Base-by-base conservation (phyloP, 2,113 vertebrate genomes). In the Labrus mixtus region DNA sequence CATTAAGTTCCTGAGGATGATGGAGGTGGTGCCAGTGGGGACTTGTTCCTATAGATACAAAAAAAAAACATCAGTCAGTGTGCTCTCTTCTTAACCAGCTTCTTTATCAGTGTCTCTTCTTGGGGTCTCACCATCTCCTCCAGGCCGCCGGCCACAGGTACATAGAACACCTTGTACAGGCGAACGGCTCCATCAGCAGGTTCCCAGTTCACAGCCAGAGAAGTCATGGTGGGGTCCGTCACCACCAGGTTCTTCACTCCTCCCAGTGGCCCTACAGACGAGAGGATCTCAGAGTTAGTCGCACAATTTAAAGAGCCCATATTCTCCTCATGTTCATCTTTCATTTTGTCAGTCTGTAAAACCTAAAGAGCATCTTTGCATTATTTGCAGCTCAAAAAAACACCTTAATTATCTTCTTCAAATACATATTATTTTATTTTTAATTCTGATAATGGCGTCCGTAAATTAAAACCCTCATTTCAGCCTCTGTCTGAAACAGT, bases 131-230 rank as follows among this genome's bases (percentile, higher is more conserved):
- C 98, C 97, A 96, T 93, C 87, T 97, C 96, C 73, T 98, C 97
- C 8, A 83, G 81, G 22, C 95, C 96, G 11, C 96, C 96, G 8
- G 94, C 89, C 0, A 83, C 79, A 0, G 97, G 97, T 8, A 95
- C 85, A 20, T 94, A 98, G 91, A 96, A 96, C 56, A 99, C 90
- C 81, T 97, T 99, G 91, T 99, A 99, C 59, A 97, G 96, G 0
- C 98, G 96, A 13, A 97, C 97, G 13, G 92, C 97, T 22, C 98
- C 97, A 17, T 98, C 98, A 0, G 97, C 97, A 0, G 98, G 95
- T 53, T 98, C 97, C 98, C 98, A 99, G 63, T 96, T 92, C 64
- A 98, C 92, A 1, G 90, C 96, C 68, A 99, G 84, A 12, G 96
- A 96, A 70, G 96, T 98, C 88, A 98, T 98, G 36, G 97, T 97